Base-by-base conservation (phyloP, 37 sponge, comb jelly and placozoan genomes). In the Aplysina aerophoba region DNA sequence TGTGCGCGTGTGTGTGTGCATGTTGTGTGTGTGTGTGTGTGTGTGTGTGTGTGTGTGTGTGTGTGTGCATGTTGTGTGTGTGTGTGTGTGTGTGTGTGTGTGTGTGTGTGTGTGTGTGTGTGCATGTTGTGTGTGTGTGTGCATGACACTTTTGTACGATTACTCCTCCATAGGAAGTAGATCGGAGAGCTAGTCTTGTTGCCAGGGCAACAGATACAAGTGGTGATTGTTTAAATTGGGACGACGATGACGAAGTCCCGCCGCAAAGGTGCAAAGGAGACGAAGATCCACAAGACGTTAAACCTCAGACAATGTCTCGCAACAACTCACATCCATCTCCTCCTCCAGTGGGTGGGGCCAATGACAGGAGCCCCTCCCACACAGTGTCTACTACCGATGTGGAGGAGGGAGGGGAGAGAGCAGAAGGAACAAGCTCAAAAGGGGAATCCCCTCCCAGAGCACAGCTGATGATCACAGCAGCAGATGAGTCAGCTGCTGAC, bases 141-240 rank as follows among this genome's bases (percentile, higher is more conserved):
- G 66, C 27, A 30, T 57, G 59, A 20, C 17, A 20, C 17, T 57
- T 11, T 25, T 65, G 66, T 11, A 16, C 6, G 66, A 30, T 25
- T 65, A 30, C 27, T 25, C 6, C 17, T n/a, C 34, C 31, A n/a
- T 59, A 91, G 92, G 92, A 91, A 33, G 82, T 89, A 30, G 75
- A 86, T 34, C 50, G 66, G 19, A 31, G 93, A 64, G 93, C 90
- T 30, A 79, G 86, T 25, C 34, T 93, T 73, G 79, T 93, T 78
- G 93, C 90, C 16, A 83, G 93, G 66, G 93, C 83, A 33, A 66
- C 79, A 1, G 54, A 41, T 25, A 53, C 78, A 15, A 50, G 34
- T 4, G 71, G 68, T 57, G 79, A 88, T 33, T 72, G 84, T 19
- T 54, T 87, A 38, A 40, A 66, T 35, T 93, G 93, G 93, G 93